Base-by-base conservation (phyloP, 2,888 invertebrate species). In the Dichetophora obliterata region DNA sequence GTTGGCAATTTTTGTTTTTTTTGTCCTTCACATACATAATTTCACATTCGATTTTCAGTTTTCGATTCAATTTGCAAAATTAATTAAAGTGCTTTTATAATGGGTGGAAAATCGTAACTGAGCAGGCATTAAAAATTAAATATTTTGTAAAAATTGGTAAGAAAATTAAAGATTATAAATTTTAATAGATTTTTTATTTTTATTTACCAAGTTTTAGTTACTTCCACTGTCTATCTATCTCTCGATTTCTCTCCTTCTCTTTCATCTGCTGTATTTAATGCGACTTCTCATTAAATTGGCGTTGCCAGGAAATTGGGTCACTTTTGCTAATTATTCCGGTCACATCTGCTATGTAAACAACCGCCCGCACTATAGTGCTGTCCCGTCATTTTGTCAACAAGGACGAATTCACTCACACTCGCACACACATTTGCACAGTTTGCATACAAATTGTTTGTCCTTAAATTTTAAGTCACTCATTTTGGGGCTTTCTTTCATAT, bases 311-410 rank as follows among this genome's bases (percentile, higher is more conserved):
- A 82, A 82, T 82, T 82, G 82, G 85, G 85, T 85, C 82, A 84
- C 79, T 80, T 82, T 83, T 84, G 82, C 85, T 86, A 84, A 84
- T 85, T 85, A 86, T 85, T 85, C 87, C 82, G 83, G 84, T 86
- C 87, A 86, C 85, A 86, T 85, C 86, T 85, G 84, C 82, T 85
- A 83, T 85, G 84, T 83, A 84, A 86, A 86, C 85, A 83, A 80
- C 19, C 22, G 6, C 54, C 54, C 27, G 11, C 57, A 11, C 24
- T 31, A 24, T 24, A 19, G 11, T 59, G 34, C 70, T 76, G 75
- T 77, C 75, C 78, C 75, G 79, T 74, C 77, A 69, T 66, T 63
- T 63, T 63, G 63, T 31, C 63, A 31, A 59, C 57, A 24, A 22
- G 19, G 1, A 63, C 63, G 19, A 9, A 68, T 3, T 31, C 43